Evolutionary conservation across 2,888 invertebrate species (phyloP).

Genomic region (Caenorhabditis japonica): DNA sequence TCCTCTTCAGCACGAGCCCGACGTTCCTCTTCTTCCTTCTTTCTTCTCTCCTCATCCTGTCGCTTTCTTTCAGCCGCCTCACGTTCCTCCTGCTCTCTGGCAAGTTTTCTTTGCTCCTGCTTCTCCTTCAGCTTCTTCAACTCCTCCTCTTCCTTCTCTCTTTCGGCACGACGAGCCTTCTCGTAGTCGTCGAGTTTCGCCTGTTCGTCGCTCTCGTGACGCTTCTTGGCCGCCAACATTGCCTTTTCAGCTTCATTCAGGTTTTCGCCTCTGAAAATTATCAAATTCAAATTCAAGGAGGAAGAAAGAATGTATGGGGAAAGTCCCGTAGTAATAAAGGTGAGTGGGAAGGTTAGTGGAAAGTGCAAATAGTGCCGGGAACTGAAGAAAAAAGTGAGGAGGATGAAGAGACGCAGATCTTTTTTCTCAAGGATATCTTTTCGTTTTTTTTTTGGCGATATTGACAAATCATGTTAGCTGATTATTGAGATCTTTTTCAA

Average conservation of each 20-base stretch:
- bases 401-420: too few species aligned
- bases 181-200: conserved; percentile 76
- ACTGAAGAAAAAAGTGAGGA: too few species aligned
- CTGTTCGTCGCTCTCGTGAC: conserved; percentile 76
- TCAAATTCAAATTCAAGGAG: not conserved
- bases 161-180: conserved; percentile 67
- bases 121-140: conserved; percentile 92
- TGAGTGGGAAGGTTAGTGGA: too few species aligned
- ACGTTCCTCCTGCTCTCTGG: conserved; percentile 74
- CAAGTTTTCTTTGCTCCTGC: conserved; percentile 73
- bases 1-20: conserved; percentile 72
- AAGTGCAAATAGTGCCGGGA: too few species aligned
- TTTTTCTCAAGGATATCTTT: too few species aligned
- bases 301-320: not conserved
- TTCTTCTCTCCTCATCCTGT: conserved; percentile 72
- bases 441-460: too few species aligned
- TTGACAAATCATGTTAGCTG: too few species aligned
- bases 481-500: too few species aligned
- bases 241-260: conserved; percentile 73
- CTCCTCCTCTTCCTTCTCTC: conserved; percentile 82
- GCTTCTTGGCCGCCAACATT: conserved; percentile 73
- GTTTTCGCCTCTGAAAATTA: conserved; percentile 51
- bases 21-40: conserved; percentile 70
- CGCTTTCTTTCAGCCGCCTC: conserved; percentile 69
- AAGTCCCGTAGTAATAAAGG: not conserved